Evolutionary conservation across 2,113 vertebrate species (phyloP).

Genomic region (Chaetodon auriga): DNA sequence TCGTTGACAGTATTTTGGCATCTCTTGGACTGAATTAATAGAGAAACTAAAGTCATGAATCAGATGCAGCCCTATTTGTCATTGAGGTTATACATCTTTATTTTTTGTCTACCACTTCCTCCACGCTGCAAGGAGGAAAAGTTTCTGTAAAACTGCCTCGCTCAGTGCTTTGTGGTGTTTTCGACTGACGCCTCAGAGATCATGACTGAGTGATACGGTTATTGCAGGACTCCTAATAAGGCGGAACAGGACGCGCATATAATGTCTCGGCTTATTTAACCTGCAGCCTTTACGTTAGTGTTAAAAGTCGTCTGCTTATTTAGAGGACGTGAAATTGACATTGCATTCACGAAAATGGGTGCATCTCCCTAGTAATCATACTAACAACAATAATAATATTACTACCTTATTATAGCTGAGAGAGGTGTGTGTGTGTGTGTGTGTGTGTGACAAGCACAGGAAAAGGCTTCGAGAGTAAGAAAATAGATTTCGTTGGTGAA

Average conservation of each 20-base stretch:
- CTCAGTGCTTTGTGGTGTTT: not conserved
- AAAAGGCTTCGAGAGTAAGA: not conserved
- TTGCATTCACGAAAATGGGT: too few relatives aligned
- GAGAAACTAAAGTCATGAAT: not conserved
- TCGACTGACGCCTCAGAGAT: slow-evolving; percentile 7
- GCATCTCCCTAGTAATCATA: not conserved
- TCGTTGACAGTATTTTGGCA: not conserved
- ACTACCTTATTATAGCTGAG: not conserved
- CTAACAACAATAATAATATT: not conserved
- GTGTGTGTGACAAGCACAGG: too few relatives aligned
- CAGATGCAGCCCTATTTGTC: too few relatives aligned
- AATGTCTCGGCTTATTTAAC: slow-evolving; percentile 5
- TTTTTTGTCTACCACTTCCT: not conserved
- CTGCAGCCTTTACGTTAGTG: not conserved
- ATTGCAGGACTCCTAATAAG: not conserved
- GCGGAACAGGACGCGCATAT: not conserved
- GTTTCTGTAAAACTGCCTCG: not conserved
- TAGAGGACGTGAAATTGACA: not conserved
- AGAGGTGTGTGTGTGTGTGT: not conserved
- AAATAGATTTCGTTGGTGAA: not conserved
- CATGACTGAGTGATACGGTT: not conserved
- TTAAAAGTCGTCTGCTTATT: not conserved
- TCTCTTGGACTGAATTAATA: not conserved
- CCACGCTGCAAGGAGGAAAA: not conserved
- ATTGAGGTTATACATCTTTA: too few relatives aligned